A percentile compares a stretch with the other conserved stretches of the same genome.
Conservation (phyloP, 2,888 invertebrate species). For the Eupeodes luniger region DNA sequence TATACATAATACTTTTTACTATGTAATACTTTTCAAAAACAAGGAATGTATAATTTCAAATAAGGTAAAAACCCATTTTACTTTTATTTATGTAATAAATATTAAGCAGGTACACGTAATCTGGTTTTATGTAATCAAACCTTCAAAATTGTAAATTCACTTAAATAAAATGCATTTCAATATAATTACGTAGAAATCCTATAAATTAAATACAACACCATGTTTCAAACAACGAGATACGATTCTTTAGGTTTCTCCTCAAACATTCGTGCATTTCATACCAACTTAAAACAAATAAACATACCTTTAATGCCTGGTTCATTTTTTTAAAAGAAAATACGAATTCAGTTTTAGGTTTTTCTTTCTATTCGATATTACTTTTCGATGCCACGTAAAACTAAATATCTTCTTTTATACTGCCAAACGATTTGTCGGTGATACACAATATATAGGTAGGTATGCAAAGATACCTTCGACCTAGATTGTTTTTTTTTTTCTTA, state of each 20-base stretch:
- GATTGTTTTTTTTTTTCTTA: conserved; percentile 19
- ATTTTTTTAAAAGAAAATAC: not conserved
- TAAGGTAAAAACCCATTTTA: too few relatives aligned
- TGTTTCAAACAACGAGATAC: not conserved
- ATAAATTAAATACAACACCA: too few relatives aligned
- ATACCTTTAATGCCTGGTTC: conserved; percentile 1
- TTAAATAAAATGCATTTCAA: too few relatives aligned
- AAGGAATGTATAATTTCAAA: too few relatives aligned
- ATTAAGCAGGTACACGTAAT: too few relatives aligned
- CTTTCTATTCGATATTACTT: not conserved
- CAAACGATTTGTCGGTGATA: conserved; percentile 51
- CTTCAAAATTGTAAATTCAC: too few relatives aligned
- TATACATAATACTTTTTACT: too few relatives aligned
- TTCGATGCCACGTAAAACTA: conserved; percentile 48
- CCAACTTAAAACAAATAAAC: not conserved
- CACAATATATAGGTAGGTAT: not conserved
- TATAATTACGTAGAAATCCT: too few relatives aligned
- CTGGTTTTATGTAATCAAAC: too few relatives aligned
- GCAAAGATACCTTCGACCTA: conserved; percentile 49
- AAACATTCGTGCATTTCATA: not conserved
- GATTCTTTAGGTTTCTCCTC: not conserved
- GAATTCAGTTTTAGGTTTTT: not conserved
- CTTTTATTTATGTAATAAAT: too few relatives aligned
- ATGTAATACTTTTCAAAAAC: too few relatives aligned
- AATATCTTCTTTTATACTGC: conserved; percentile 9